Base-by-base conservation (phyloP, 23 tunicate genomes). In the Botrylloides violaceus region DNA sequence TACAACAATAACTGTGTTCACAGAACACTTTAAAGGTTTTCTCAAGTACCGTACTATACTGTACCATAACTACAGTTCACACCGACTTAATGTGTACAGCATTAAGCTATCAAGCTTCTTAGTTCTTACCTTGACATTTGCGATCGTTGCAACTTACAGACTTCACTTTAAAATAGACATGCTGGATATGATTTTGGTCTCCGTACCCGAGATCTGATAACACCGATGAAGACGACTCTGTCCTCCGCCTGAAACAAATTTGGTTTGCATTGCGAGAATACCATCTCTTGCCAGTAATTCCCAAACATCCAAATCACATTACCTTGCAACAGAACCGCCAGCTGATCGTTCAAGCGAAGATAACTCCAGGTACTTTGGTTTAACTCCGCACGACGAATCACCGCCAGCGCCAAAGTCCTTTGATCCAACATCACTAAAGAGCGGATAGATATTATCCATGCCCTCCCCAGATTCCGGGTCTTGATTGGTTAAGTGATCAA, bases 391-490 rank as follows among this genome's bases (percentile, higher is more conserved):
- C 23, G 47, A 12, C 25, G 70, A 55, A 2, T 34, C 70, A 2
- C 50, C 70, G 28, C 62, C 62, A 9, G 62, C 62, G 4, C 62
- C 62, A 5, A 58, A 4, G 23, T 58, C 62, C 34, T 21, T 27
- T 9, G 35, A 7, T 15, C 35, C 70, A 3, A 63, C 4, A 9
- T 79, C 84, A 0, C 50, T 31, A 73, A 71, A 79, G 23, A 79
- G 84, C 19, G 84, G 84, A 23, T 59, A 60, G 25, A 79, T 73
- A 33, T 79, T 28, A 29, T 71, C 84, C 77, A 71, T 7, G 0
- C 71, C 77, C 53, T 79, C 84, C 39, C 77, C 84, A 22, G 77
- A 79, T n/a, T 79, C 84, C 9, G 70, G 84, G 47, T 79, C 84
- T 21, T 31, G 15, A 32, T 74, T 64, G 0, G 20, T 18, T 2